Conservation (phyloP, 2,888 invertebrate genomes). For the Hydroisotoma schaefferi region DNA sequence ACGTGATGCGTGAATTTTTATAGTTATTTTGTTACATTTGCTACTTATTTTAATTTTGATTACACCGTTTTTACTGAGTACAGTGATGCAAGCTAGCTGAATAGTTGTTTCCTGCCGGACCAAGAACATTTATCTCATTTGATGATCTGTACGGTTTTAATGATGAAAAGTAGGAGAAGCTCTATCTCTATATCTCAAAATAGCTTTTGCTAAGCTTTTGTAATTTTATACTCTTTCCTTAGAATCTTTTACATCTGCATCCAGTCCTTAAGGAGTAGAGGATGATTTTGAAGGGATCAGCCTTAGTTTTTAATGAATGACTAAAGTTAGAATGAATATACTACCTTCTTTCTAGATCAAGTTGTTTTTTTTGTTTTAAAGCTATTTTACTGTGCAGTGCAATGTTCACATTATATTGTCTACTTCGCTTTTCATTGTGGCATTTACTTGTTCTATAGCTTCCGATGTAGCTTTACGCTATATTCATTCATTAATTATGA, state of each 20-base stretch:
- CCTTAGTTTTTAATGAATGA: background rate
- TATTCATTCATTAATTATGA: constrained; percentile 1
- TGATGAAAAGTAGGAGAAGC: constrained; percentile 1
- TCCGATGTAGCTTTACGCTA: background rate
- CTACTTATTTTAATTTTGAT: constrained; percentile 27
- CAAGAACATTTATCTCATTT: constrained; percentile 8
- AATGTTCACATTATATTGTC: background rate
- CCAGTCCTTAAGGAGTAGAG: background rate
- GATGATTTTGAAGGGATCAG: constrained; percentile 1
- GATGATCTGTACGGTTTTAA: constrained; percentile 2
- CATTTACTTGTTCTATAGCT: background rate
- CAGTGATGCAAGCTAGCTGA: background rate
- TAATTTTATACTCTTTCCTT: constrained; percentile 41
- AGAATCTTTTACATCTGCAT: too few relatives aligned
- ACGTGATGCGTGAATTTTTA: constrained; percentile 18
- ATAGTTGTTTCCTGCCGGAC: constrained; percentile 16
- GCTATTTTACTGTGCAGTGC: constrained; percentile 11
- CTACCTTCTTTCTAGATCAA: background rate
- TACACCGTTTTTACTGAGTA: constrained; percentile 2
- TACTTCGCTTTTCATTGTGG: constrained; percentile 7
- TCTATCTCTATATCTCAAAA: constrained; percentile 19
- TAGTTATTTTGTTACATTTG: constrained; percentile 31
- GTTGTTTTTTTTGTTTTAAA: background rate
- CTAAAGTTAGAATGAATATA: too few relatives aligned
- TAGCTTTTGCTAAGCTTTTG: constrained; percentile 46